Conservation (phyloP, 2,113 vertebrate species). For the Cacatua alba region DNA sequence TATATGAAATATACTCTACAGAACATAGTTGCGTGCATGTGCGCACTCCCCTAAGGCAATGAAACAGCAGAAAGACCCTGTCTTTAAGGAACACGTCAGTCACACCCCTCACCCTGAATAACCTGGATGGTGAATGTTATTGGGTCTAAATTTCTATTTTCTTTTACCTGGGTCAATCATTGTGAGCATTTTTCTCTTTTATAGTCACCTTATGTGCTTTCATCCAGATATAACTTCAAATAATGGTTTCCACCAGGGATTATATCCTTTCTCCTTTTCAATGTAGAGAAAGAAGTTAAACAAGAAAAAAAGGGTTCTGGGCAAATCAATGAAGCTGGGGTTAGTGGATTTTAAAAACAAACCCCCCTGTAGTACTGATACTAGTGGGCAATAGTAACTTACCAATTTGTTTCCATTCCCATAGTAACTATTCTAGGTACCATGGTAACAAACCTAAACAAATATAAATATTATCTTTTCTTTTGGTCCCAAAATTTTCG, state of each 20-base stretch:
- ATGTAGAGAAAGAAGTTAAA: background rate
- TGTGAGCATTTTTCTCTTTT: background rate
- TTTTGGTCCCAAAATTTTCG: background rate
- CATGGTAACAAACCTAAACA: slow-evolving; percentile 48
- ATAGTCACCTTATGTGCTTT: background rate
- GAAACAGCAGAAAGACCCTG: background rate
- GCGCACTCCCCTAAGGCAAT: background rate
- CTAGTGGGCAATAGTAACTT: background rate
- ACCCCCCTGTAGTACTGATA: background rate
- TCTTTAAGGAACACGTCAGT: background rate
- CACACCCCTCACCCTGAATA: background rate
- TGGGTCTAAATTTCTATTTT: background rate
- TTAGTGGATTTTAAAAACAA: background rate
- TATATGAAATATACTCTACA: background rate
- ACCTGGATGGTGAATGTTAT: background rate
- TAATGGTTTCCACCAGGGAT: background rate
- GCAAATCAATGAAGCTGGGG: slow-evolving; percentile 5
- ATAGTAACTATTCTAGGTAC: slow-evolving; percentile 28
- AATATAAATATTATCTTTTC: slow-evolving; percentile 10
- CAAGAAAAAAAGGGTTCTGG: background rate
- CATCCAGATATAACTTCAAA: slow-evolving; percentile 16
- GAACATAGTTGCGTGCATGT: background rate
- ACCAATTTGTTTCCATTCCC: slow-evolving; percentile 32
- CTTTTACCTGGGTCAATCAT: background rate
- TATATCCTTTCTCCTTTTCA: background rate